Base-by-base conservation (phyloP, 2,888 invertebrate species). In the Andrena flavipes region DNA sequence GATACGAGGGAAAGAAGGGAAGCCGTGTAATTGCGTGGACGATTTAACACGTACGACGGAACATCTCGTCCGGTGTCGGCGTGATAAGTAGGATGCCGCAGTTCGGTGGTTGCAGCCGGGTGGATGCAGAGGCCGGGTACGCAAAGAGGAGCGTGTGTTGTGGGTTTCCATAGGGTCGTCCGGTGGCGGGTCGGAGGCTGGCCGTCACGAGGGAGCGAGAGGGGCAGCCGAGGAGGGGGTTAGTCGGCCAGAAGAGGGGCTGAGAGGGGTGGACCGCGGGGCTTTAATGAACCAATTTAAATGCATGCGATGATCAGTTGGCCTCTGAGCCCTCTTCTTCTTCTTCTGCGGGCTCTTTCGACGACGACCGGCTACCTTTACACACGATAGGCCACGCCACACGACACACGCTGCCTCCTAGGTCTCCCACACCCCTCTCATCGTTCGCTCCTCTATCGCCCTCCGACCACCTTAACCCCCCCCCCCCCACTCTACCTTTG, bases 261-360 rank as follows among this genome's bases (percentile, higher is more conserved):
- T 35, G 75, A 48, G 85, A 59, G 79, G 87, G 85, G 82, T 83
- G 87, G 89, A 86, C 89, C 88, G 89, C 87, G 92, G 91, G 91
- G 92, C 92, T 93, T 93, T 93, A 93, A 93, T 93, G 93, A 93
- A 93, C 93, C 93, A 93, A 93, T 93, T 93, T 93, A 93, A 93
- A 93, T 93, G 93, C 93, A 93, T 93, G 92, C 93, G 93, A 93
- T 93, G 93, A 93, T 93, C 93, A 93, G 93, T 93, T 93, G 92
- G 93, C 93, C 93, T 93, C 92, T 91, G 91, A 92, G 91, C 92
- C 91, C 91, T 92, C 91, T 90, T 92, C 92, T 92, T 92, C 88
- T 90, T 89, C 87, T 89, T 84, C 85, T 87, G 87, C 88, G 86
- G 86, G 86, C 88, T 87, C 90, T 90, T 91, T 88, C 90, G 89